A percentile compares a stretch with the other conserved stretches of the same genome.
Conservation (phyloP, 2,797 vertebrate species). For the Oreortyx pictus region DNA sequence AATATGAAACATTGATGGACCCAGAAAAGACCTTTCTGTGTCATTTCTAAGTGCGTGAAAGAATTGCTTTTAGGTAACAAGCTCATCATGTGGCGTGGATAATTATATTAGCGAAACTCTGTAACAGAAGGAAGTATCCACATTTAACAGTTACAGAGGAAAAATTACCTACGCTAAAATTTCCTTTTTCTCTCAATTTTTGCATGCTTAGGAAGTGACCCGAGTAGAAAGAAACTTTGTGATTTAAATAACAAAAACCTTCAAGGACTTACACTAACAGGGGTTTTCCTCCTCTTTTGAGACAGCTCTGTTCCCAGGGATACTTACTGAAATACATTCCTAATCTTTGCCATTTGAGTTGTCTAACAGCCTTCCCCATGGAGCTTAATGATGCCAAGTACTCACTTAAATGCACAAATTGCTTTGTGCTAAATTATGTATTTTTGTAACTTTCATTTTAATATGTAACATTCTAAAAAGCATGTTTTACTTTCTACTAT, state of each 20-base stretch:
- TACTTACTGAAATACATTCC: background rate
- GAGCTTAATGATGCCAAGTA: background rate
- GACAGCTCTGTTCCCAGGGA: background rate
- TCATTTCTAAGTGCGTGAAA: constrained; percentile 3
- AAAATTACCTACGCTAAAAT: background rate
- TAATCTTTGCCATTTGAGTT: background rate
- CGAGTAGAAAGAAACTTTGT: background rate
- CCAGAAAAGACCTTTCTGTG: background rate
- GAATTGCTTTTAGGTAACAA: constrained; percentile 1
- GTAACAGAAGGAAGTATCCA: background rate
- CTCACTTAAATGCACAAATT: background rate
- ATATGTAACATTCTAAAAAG: background rate
- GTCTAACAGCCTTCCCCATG: background rate
- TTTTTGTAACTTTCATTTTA: constrained; percentile 27
- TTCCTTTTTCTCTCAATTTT: background rate
- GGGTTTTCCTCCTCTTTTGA: background rate
- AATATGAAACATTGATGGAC: constrained; percentile 28
- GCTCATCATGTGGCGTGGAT: background rate
- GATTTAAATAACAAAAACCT: background rate
- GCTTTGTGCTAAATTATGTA: constrained; percentile 6
- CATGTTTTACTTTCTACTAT: background rate
- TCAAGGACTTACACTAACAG: background rate
- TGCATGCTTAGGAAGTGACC: background rate
- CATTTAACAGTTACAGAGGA: background rate
- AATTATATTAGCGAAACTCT: constrained; percentile 15